Evolutionary conservation across 2,113 vertebrate genomes (phyloP), one percentile per base, ranked within the genome.

Genomic region (Oxyura jamaicensis): DNA sequence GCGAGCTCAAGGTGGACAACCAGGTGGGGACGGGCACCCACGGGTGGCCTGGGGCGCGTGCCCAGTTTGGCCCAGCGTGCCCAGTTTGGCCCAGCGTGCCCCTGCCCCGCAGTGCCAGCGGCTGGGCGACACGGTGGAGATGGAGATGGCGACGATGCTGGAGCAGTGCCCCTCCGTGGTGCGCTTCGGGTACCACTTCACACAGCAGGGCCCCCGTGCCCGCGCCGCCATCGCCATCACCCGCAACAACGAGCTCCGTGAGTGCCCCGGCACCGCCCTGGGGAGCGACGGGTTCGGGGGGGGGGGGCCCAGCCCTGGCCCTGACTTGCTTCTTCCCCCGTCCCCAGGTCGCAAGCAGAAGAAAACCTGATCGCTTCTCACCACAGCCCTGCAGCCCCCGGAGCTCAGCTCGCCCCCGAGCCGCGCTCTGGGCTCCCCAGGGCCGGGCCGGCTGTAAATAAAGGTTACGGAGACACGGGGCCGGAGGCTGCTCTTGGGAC

Each of bases 151-250:
- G 33, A 93, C 98, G 25, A 98, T 99, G 98, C 93, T 99, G 88
- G 99, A 99, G 96, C 98, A 98, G 81, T 99, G 99, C 81, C 98
- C 99, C 58, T 98, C 98, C 52, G 98, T 99, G 20, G 91, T 98
- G 11, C 98, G 98, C 56, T 98, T 99, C 4, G 99, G 99, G 11
- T 99, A 99, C 97, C 99, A 99, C 94, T 99, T 99, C 97, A 99
- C 98, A 11, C 99, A 99, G 97, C 99, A 99, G 88, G 99, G 99
- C 9, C 99, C 99, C 3, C 98, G 99, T 0, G 98, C 99, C 86
- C 97, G 99, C 23, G 99, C 99, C 0, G 98, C 98, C 87, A 98
- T 98, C 16, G 99, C 99, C 83, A 98, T 99, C 96, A 99, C 99
- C 41, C 97, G 98, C 46, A 99, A 99, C 98, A 99, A 99, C 13